Conservation (phyloP, 2,888 invertebrate genomes). For the Campoletis raptor region DNA sequence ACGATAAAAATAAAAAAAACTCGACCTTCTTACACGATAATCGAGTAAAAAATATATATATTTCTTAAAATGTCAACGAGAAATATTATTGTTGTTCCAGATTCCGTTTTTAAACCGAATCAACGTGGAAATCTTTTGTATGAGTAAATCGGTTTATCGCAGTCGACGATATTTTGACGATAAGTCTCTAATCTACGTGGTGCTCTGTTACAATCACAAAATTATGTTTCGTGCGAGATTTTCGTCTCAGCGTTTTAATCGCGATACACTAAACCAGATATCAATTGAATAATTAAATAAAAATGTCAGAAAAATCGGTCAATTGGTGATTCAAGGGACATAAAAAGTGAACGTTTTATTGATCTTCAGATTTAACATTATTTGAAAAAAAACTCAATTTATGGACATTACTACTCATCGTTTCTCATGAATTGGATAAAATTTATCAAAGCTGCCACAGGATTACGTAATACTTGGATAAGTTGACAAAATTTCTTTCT, state of each 20-base stretch:
- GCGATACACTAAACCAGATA: constrained; percentile 3
- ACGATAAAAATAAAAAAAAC: neutral
- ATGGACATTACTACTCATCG: neutral
- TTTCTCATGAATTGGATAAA: neutral
- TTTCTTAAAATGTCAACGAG: neutral
- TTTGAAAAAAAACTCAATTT: neutral
- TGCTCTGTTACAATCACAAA: neutral
- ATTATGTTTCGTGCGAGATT: neutral
- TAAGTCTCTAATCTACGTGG: neutral
- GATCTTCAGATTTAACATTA: neutral
- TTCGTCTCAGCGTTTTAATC: neutral
- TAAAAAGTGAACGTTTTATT: neutral
- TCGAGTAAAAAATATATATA: neutral
- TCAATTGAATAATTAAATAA: neutral
- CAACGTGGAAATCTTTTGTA: neutral
- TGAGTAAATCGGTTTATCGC: neutral
- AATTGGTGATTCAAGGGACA: neutral
- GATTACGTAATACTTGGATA: constrained; percentile 3
- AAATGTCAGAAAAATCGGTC: neutral
- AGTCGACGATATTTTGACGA: neutral
- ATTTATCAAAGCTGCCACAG: constrained; percentile 3
- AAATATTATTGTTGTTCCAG: neutral
- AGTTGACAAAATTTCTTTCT: neutral
- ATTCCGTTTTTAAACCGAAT: neutral
- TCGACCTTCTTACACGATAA: neutral